Conservation (phyloP, 2,888 invertebrate species). For the Nomada lathburiana region DNA sequence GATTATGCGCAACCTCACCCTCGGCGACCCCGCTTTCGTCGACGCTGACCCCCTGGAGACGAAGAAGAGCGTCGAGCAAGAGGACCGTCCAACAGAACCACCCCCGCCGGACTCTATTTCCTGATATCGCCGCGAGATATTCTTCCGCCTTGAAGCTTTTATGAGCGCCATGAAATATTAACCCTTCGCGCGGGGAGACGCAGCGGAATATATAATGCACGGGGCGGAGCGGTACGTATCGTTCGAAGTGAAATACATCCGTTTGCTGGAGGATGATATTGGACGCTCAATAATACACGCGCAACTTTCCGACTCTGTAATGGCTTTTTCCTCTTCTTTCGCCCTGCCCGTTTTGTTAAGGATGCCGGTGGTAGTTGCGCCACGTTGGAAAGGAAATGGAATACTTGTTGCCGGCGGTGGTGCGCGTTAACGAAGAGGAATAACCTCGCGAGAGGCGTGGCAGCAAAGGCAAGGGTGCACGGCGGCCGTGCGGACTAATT, state of each 20-base stretch:
- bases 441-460: background rate
- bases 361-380: background rate
- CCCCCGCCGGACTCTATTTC: conserved; percentile 40
- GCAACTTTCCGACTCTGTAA: conserved; percentile 24
- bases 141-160: conserved; percentile 46
- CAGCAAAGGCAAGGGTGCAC: background rate
- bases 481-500: background rate
- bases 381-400: background rate
- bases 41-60: conserved; percentile 50
- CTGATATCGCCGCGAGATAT: conserved; percentile 38
- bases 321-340: background rate
- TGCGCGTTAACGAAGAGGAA: conserved; percentile 19
- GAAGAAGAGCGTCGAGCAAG: conserved; percentile 60
- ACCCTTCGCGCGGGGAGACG: conserved; percentile 41
- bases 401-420: background rate
- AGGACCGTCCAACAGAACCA: conserved; percentile 18
- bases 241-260: conserved; percentile 48
- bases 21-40: conserved; percentile 62
- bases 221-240: conserved; percentile 35
- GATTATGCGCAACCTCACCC: conserved; percentile 74
- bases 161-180: conserved; percentile 51
- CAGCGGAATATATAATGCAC: conserved; percentile 43
- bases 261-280: conserved; percentile 28
- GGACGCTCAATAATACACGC: conserved; percentile 50
- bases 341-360: background rate